Base-by-base conservation (phyloP, 2,113 vertebrate genomes). In the Silurus asotus region DNA sequence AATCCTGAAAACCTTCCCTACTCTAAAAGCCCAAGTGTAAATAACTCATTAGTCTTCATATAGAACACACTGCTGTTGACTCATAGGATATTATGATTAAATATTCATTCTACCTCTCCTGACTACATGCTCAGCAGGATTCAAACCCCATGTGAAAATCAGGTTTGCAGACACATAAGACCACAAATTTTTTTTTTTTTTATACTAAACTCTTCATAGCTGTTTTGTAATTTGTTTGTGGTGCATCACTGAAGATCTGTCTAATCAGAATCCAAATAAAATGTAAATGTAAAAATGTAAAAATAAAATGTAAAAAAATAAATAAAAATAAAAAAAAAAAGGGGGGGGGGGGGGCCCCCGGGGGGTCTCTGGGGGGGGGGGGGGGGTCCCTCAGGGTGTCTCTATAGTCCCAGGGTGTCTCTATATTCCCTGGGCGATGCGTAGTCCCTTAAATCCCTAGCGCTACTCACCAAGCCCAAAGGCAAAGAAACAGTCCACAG, bases 31-130 rank as follows among this genome's bases (percentile, higher is more conserved):
- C 48, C 13, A 37, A 45, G 11, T 37, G 20, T 48, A 67, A 81
- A 58, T 74, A 81, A 70, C 25, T 58, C 8, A 56, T 45, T 15
- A 65, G 15, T 19, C 23, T 28, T 37, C 58, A 85, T 64, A 58
- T 45, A 61, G 56, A 70, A 28, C 20, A 51, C n/a, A 28, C 11
- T 25, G 45, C 56, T 25, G 19, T 48, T 20, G 0, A 79, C 25
- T 59, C 62, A 70, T 11, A 86, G 19, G 53, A 69, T 80, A 70
- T 58, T 69, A 48, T 28, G 19, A 74, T 62, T 20, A 76, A 67
- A 85, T 37, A 53, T 78, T 61, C 2, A 56, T 55, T n/a, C 15
- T 45, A 5, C 3, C 3, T 23, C 8, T 55, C 53, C 20, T 8
- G 11, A 14, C 25, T 58, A 58, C 49, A n/a, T 28, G 45, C n/a